These are phyloP conservation scores for Empidonax traillii DNA, from an alignment of 2,113 vertebrate genomes.

Conservation along the genomic window DNA sequence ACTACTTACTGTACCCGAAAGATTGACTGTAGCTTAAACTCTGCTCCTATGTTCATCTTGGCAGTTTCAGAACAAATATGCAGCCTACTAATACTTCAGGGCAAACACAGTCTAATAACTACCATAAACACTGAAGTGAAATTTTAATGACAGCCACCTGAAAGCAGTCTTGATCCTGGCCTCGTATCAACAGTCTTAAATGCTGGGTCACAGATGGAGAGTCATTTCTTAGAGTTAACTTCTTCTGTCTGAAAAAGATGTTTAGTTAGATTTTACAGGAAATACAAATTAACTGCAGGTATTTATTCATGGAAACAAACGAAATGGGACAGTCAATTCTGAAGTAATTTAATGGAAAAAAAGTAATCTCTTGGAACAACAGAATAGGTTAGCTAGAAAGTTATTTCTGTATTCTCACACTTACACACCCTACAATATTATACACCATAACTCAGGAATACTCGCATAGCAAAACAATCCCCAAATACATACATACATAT, in stretches of 20 bases:
- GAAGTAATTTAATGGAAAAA: background rate
- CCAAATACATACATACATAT: background rate
- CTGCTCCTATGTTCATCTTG: background rate
- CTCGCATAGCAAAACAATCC: background rate
- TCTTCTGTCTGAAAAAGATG: slow-evolving; percentile 84
- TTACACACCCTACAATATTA: background rate
- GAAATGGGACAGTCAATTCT: background rate
- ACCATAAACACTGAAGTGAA: background rate
- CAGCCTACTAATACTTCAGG: background rate
- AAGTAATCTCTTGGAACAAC: background rate
- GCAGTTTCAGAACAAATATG: background rate
- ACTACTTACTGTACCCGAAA: background rate
- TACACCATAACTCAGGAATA: background rate
- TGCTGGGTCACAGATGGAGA: slow-evolving; percentile 80
- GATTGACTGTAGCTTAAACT: background rate
- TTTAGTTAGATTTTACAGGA: background rate
- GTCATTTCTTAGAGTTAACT: slow-evolving; percentile 89
- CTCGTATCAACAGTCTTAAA: slow-evolving; percentile 88
- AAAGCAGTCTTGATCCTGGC: slow-evolving; percentile 96
- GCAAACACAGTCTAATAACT: background rate
- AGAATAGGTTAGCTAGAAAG: background rate
- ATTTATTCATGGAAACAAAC: background rate
- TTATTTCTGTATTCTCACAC: background rate
- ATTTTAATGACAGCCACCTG: slow-evolving; percentile 76
- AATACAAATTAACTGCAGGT: background rate